Evolutionary conservation across 2,797 vertebrate genomes (phyloP).

Genomic region (Pseudochromis fuscus): DNA sequence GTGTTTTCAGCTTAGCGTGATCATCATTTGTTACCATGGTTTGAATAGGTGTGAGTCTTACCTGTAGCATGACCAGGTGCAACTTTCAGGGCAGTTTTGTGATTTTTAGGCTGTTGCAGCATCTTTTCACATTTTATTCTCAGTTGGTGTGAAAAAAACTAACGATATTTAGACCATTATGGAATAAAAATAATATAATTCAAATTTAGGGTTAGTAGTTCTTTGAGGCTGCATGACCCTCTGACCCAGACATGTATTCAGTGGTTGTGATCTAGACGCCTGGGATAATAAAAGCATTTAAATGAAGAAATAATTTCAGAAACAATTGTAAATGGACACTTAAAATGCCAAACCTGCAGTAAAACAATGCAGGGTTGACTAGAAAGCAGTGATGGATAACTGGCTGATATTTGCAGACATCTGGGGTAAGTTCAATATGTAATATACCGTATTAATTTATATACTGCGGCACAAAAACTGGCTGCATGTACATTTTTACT

Average conservation of each 20-base stretch:
- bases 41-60: not conserved
- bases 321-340: not conserved
- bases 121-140: not conserved
- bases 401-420: not conserved
- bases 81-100: no score
- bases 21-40: not conserved
- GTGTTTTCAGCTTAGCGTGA: not conserved
- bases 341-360: not conserved
- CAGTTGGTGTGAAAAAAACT: not conserved
- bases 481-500: not conserved
- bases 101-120: not conserved
- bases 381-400: not conserved
- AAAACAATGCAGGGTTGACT: not conserved
- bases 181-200: constrained; percentile 13
- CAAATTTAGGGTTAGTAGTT: constrained; percentile 25
- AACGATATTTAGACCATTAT: not conserved
- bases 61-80: no score
- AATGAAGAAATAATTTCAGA: constrained; percentile 24
- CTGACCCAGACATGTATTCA: constrained; percentile 22
- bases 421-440: not conserved
- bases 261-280: not conserved
- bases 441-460: not conserved
- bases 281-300: constrained; percentile 12
- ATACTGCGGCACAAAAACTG: not conserved
- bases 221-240: constrained; percentile 22